phyloP scores from a whole-genome alignment of 2,113 vertebrate genomes.

The Oceanites oceanicus region DNA sequence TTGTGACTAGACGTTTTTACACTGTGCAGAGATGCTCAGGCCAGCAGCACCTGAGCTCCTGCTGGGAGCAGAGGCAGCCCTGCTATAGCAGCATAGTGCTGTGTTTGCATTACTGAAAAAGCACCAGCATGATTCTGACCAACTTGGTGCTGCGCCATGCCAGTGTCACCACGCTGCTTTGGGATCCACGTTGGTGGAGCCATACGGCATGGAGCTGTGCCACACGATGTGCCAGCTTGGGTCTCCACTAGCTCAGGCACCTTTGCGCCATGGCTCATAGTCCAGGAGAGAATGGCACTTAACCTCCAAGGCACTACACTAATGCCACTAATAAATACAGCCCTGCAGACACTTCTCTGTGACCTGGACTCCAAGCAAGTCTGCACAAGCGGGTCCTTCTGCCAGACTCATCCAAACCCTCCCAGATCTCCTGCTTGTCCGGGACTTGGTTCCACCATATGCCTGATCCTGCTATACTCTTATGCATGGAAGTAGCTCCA shows the following conservation, averaged over 20 bases:
- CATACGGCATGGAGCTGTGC: background rate
- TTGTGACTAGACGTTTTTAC: background rate
- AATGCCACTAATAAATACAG: background rate
- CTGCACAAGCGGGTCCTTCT: background rate
- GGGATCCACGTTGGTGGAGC: background rate
- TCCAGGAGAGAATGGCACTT: background rate
- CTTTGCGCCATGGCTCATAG: background rate
- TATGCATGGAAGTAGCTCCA: background rate
- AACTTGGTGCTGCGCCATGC: background rate
- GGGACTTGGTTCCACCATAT: background rate
- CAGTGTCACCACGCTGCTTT: accelerated
- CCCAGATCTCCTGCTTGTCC: background rate
- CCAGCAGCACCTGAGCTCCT: background rate
- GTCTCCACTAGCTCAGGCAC: background rate
- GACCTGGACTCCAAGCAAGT: background rate
- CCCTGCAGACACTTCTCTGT: background rate
- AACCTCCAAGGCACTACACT: background rate
- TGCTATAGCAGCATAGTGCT: accelerated
- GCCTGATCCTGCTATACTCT: background rate
- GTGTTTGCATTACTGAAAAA: background rate
- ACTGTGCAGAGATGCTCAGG: background rate
- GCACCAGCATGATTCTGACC: accelerated
- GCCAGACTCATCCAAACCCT: background rate
- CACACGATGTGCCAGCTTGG: background rate
- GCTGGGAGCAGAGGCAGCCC: background rate